A percentile compares a stretch with the other conserved stretches of the same genome.
These are phyloP conservation scores for Aplidium turbinatum DNA, from an alignment of 23 tunicate genomes.

Conservation along the genomic window DNA sequence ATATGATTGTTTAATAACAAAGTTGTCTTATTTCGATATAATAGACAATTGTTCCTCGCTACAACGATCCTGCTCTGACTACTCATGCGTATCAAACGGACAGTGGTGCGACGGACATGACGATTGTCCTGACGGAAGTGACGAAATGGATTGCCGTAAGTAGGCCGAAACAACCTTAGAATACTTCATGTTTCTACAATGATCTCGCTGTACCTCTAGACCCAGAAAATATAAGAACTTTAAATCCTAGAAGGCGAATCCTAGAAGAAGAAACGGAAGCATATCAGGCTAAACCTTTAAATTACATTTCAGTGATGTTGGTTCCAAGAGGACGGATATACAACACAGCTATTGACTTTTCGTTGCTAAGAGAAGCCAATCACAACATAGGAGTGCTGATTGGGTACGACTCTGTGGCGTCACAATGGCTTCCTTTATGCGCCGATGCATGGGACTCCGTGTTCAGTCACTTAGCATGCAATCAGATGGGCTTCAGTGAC, in stretches of 20 bases:
- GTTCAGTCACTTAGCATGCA: slow-evolving; percentile 57
- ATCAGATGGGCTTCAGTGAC: slow-evolving; percentile 64
- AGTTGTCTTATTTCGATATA: too few species aligned
- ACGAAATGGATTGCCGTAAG: slow-evolving; percentile 82
- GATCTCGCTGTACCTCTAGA: not conserved
- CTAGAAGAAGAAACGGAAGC: too few species aligned
- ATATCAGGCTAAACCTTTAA: too few species aligned
- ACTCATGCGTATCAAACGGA: slow-evolving; percentile 39
- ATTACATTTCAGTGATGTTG: slow-evolving; percentile 21
- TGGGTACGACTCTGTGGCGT: slow-evolving; percentile 33
- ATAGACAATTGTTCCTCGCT: slow-evolving; percentile 55
- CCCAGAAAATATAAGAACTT: too few species aligned
- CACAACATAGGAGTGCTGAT: slow-evolving; percentile 28
- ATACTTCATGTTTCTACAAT: not conserved
- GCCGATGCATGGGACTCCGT: slow-evolving; percentile 53
- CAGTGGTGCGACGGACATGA: slow-evolving; percentile 80
- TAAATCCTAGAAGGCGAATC: too few species aligned
- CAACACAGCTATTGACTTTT: not conserved
- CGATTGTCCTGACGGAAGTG: slow-evolving; percentile 87
- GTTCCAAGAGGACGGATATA: slow-evolving; percentile 1
- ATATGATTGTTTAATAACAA: not conserved
- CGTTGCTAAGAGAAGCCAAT: not conserved
- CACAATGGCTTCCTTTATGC: slow-evolving; percentile 66
- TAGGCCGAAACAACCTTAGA: not conserved
- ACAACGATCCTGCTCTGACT: slow-evolving; percentile 49